These are phyloP conservation scores for Caenorhabditis remanei DNA, from an alignment of 1,140 invertebrate species.

Conservation along the genomic window DNA sequence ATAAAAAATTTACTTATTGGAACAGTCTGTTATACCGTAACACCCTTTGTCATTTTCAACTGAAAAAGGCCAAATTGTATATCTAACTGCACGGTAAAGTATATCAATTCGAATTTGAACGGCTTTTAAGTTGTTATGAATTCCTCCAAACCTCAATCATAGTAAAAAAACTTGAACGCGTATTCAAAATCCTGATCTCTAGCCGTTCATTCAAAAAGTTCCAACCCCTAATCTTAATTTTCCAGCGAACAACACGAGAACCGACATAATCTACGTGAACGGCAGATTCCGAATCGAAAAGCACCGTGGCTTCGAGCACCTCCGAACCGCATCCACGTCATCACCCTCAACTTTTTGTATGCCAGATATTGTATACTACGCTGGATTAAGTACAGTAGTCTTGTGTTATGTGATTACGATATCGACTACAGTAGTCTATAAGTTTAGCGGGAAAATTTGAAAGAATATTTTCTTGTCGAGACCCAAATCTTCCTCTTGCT, in stretches of 20 bases:
- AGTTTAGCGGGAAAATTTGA: background rate
- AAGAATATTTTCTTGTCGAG: background rate
- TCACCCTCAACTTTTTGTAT: background rate
- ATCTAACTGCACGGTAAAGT: too few relatives aligned
- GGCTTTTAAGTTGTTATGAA: too few relatives aligned
- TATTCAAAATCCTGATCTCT: too few relatives aligned
- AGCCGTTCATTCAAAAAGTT: too few relatives aligned
- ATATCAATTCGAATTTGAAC: too few relatives aligned
- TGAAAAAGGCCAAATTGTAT: too few relatives aligned
- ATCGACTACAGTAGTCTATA: slow-evolving; percentile 15
- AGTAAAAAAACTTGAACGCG: too few relatives aligned
- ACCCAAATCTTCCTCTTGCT: too few relatives aligned
- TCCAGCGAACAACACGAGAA: background rate
- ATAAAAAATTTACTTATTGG: too few relatives aligned
- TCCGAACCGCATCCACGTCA: background rate
- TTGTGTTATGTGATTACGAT: slow-evolving; percentile 17
- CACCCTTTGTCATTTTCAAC: too few relatives aligned
- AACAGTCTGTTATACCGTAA: too few relatives aligned
- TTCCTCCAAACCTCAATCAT: too few relatives aligned
- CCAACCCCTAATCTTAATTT: background rate
- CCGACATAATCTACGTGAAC: slow-evolving; percentile 29
- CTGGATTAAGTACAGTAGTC: background rate
- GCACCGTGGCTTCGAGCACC: background rate
- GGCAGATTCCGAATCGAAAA: slow-evolving; percentile 19
- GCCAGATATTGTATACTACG: slow-evolving; percentile 6